Evolutionary conservation across 2,797 vertebrate genomes (phyloP), one percentile per base, ranked within the genome.

Genomic region (Phaenicophaeus curvirostris): DNA sequence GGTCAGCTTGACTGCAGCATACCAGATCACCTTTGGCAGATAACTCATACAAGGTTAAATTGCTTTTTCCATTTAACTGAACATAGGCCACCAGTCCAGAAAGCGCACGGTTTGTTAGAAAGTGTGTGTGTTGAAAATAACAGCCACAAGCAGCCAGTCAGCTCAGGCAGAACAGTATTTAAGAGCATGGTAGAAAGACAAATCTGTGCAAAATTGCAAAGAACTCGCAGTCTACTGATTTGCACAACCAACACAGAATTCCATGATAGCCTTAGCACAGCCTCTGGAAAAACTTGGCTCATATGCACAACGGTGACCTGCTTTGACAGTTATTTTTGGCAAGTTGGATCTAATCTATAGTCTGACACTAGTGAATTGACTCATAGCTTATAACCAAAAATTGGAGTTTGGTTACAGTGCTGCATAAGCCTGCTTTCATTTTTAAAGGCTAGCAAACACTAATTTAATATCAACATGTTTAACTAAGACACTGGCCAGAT

Each of bases 321-420:
- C 85, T 96, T 61, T 59, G 87, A 76, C 31, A 90, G 78, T 67
- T 86, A 87, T 92, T 92, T 96, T 82, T 96, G 95, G 94, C 89
- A 93, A 92, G 86, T 92, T 15, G 3, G 63, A 84, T 69, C 85
- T 66, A 85, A 95, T 97, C 96, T 93, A 66, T 75, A 89, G 59
- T 15, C 67, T 97, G 94, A 96, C 89, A 94, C 88, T 54, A 96
- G 76, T 33, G 93, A 94, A 94, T 68, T 37, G 76, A 94, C 42
- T 87, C 42, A 5, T 72, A 65, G 81, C 46, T 95, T 92, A 86
- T 68, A 90, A 85, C 50, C 17, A 82, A 61, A 61, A 58, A 37
- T 25, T 30, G 19, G 18, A 27, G 15, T 71, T 96, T 97, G 84
- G 67, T 86, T 87, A 50, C 72, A 48, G 66, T 75, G 77, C 59